These are phyloP conservation scores for Notamacropus eugenii DNA, from an alignment of 2,797 vertebrate genomes.

Conservation along the genomic window DNA sequence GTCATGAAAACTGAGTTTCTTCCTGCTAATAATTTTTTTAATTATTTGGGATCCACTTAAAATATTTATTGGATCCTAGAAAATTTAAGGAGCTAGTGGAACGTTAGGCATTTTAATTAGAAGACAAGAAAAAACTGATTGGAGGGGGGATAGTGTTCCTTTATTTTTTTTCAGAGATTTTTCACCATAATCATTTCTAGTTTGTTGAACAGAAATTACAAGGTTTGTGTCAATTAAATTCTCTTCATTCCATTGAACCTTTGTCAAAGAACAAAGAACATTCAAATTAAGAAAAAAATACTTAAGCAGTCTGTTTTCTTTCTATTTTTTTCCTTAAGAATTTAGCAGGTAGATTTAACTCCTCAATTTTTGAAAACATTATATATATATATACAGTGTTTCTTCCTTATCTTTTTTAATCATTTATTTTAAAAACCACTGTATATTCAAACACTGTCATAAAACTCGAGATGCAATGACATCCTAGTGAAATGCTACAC, in stretches of 20 bases:
- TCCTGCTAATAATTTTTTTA: background rate
- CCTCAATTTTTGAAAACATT: background rate
- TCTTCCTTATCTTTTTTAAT: background rate
- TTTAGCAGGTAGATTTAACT: background rate
- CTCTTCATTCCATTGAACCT: background rate
- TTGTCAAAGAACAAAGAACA: background rate
- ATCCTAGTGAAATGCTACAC: background rate
- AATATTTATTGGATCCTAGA: background rate
- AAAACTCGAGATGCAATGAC: background rate
- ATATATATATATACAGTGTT: background rate
- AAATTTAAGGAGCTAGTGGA: background rate
- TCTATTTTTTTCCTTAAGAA: background rate
- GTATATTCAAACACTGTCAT: background rate
- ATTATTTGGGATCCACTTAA: background rate
- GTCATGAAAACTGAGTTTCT: conserved; percentile 10
- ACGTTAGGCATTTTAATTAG: background rate
- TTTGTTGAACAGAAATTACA: background rate
- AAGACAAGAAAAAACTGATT: background rate
- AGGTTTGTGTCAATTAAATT: background rate
- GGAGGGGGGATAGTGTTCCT: background rate
- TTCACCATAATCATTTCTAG: background rate
- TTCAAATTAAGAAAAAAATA: background rate
- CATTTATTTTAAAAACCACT: background rate
- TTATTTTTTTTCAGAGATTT: background rate
- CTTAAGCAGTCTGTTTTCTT: background rate